phyloP scores from a whole-genome alignment of 2,113 vertebrate genomes.

The Petrocephalus microphthalmus region DNA sequence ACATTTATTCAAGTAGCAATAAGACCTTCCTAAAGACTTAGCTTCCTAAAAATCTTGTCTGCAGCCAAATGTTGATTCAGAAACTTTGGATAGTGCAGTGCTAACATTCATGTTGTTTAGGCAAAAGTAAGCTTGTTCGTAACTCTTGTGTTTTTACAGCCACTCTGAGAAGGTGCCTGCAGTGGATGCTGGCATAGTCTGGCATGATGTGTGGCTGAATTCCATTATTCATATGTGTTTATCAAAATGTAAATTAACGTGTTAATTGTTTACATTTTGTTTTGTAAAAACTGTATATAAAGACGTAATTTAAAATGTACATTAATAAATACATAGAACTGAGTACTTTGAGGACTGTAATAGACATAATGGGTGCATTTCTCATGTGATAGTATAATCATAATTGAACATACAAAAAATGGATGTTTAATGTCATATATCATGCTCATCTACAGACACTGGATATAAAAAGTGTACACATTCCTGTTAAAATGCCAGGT shows the following conservation, averaged over 20 bases:
- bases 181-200: slow-evolving; percentile 23
- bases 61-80: not conserved
- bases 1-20: not conserved
- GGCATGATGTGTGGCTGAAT: not conserved
- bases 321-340: not conserved
- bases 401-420: not conserved
- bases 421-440: not conserved
- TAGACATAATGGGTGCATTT: not conserved
- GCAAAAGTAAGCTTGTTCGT: not conserved
- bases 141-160: slow-evolving; percentile 54
- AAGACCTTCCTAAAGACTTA: not conserved
- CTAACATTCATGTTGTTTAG: not conserved
- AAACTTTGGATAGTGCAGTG: not conserved
- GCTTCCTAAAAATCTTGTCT: not conserved
- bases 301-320: slow-evolving; percentile 32
- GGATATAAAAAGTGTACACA: too few species aligned
- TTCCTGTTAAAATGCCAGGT: too few species aligned
- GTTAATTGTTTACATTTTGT: slow-evolving; percentile 68
- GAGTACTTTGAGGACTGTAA: not conserved
- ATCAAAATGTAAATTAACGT: slow-evolving; percentile 28
- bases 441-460: not conserved
- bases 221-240: not conserved
- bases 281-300: slow-evolving; percentile 57
- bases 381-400: not conserved
- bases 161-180: slow-evolving; percentile 47